Percentiles rank a stretch among this genome's conserved stretches.
These are phyloP conservation scores for Oscheius sp. DNA, from an alignment of 2,888 invertebrate species.

Conservation along the genomic window DNA sequence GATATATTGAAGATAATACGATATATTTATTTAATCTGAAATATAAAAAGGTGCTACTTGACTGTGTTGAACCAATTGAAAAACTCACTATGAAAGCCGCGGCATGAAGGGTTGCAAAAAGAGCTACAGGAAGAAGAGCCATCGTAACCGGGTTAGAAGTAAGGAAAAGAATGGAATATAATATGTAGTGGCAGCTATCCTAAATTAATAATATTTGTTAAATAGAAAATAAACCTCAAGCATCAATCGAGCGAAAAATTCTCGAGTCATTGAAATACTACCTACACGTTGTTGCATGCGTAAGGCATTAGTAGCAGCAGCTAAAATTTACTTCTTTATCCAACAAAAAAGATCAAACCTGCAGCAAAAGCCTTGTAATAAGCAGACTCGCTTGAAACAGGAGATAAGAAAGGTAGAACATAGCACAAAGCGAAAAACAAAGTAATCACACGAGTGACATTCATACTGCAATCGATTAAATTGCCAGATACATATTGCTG, in stretches of 20 bases:
- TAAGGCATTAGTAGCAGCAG: conserved; percentile 92
- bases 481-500: conserved; percentile 78
- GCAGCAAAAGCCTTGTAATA: conserved; percentile 89
- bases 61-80: neutral
- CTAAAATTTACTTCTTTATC: conserved; percentile 38
- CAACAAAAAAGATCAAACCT: conserved; percentile 40
- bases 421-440: conserved; percentile 85
- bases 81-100: conserved; percentile 86
- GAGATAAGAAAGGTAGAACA: conserved; percentile 86
- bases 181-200: conserved; percentile 90
- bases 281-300: conserved; percentile 93
- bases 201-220: conserved; percentile 12
- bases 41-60: too few relatives aligned
- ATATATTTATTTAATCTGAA: too few relatives aligned
- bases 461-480: conserved; percentile 86
- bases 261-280: conserved; percentile 78
- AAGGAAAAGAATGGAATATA: conserved; percentile 92
- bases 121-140: conserved; percentile 86
- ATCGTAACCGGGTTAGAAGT: conserved; percentile 87
- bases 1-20: too few relatives aligned
- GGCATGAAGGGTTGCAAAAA: conserved; percentile 91
- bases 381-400: conserved; percentile 74
- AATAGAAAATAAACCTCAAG: conserved; percentile 75
- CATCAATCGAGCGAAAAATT: conserved; percentile 83
- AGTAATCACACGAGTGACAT: conserved; percentile 85